Conservation (phyloP, 1,140 invertebrate species). For the Dinoponera quadriceps region DNA sequence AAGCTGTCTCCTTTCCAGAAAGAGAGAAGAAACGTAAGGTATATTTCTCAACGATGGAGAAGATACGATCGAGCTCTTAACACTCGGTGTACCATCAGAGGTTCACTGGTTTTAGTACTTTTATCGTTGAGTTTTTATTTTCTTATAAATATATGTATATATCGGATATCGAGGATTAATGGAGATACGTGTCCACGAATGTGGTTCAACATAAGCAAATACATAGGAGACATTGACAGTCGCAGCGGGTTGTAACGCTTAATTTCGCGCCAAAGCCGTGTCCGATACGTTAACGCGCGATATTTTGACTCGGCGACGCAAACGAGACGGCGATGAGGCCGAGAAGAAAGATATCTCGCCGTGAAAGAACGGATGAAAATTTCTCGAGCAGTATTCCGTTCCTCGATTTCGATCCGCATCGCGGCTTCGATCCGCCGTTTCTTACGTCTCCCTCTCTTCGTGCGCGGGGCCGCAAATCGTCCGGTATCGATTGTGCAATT, state of each 20-base stretch:
- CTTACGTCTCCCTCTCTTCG: slow-evolving; percentile 9
- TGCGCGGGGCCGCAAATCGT: neutral
- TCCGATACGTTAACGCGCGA: neutral
- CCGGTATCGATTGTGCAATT: slow-evolving; percentile 54
- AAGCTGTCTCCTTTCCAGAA: too few species aligned
- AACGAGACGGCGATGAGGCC: neutral
- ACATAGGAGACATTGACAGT: too few species aligned
- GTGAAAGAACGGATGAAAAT: slow-evolving; percentile 2
- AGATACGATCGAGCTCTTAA: too few species aligned
- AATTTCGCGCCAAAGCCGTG: neutral
- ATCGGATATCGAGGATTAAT: too few species aligned
- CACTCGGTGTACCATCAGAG: too few species aligned
- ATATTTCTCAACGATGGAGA: too few species aligned
- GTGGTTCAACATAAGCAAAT: too few species aligned
- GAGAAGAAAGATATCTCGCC: neutral
- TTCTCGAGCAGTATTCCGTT: slow-evolving; percentile 1
- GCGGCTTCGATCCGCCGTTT: slow-evolving; percentile 39
- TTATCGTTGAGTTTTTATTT: too few species aligned
- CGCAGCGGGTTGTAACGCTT: neutral
- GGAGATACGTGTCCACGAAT: too few species aligned
- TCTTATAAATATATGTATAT: too few species aligned
- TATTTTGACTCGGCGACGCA: neutral
- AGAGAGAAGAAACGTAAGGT: too few species aligned
- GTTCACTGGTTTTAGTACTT: too few species aligned
- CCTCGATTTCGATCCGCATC: slow-evolving; percentile 36